A percentile compares a stretch with the other conserved stretches of the same genome.
Conservation (phyloP, 2,113 vertebrate species). For the Struthidea cinerea region DNA sequence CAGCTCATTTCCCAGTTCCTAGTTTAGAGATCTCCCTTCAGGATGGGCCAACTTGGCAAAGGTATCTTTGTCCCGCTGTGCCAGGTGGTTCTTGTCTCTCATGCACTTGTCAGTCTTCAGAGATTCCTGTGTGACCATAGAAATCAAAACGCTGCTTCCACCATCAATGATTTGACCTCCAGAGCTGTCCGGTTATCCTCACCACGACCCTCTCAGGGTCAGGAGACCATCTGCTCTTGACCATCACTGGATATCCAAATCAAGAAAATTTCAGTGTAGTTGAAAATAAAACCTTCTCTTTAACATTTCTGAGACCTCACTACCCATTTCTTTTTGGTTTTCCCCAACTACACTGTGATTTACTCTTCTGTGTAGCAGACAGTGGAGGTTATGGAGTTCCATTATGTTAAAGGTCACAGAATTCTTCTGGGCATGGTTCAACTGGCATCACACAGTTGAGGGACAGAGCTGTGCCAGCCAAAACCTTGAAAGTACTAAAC, state of each 20-base stretch:
- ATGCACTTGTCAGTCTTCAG: background rate
- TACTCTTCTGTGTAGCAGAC: background rate
- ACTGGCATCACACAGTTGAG: background rate
- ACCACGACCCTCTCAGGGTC: background rate
- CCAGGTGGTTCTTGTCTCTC: background rate
- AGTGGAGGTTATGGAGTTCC: background rate
- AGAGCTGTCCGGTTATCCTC: background rate
- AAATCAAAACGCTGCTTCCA: background rate
- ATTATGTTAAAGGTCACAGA: background rate
- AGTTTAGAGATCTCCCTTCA: background rate
- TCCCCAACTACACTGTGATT: background rate
- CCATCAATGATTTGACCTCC: background rate
- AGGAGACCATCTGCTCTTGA: background rate
- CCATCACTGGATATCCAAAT: background rate
- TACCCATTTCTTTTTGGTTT: background rate
- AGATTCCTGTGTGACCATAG: background rate
- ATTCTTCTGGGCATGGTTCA: background rate
- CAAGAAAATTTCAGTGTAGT: background rate
- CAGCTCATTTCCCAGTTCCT: background rate
- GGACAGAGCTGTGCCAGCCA: background rate
- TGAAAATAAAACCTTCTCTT: background rate
- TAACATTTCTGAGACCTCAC: background rate
- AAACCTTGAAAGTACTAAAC: background rate
- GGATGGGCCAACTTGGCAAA: background rate
- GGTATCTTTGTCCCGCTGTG: background rate